Evolutionary conservation across 2,113 vertebrate species (phyloP).

Genomic region (Anthoscopus minutus): DNA sequence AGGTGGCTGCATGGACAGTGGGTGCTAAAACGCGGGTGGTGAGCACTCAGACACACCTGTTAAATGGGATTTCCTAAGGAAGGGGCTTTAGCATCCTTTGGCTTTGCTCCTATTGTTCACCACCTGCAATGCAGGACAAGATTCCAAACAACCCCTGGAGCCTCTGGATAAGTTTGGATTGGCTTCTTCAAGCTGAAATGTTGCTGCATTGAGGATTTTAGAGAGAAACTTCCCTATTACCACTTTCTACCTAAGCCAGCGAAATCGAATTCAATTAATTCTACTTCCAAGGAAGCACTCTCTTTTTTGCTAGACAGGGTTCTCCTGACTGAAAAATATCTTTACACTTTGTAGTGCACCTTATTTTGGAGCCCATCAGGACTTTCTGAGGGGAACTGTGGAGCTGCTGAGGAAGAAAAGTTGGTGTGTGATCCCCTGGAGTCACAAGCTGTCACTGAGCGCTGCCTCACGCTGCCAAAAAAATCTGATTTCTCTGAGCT

Average conservation of each 20-base stretch:
- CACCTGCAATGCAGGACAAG: background rate
- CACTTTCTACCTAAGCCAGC: background rate
- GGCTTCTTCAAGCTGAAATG: background rate
- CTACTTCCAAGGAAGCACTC: background rate
- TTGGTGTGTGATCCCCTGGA: conserved; percentile 2
- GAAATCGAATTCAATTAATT: background rate
- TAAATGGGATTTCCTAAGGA: background rate
- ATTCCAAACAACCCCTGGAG: background rate
- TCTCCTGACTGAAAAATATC: background rate
- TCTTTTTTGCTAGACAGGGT: background rate
- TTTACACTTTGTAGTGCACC: background rate
- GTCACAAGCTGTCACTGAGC: background rate
- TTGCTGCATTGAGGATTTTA: background rate
- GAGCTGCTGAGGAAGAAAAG: background rate
- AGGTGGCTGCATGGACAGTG: too few species aligned
- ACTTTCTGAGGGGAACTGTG: background rate
- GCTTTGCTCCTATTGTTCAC: background rate
- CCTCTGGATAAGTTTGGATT: background rate
- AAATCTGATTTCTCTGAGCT: conserved; percentile 50
- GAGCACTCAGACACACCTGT: too few species aligned
- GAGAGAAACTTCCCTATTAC: background rate
- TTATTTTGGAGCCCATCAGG: background rate
- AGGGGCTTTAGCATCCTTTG: background rate
- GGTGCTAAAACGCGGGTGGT: too few species aligned
- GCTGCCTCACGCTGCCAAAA: background rate